Percentiles rank a stretch among this genome's conserved stretches.
Conservation (phyloP, 2,113 vertebrate species). For the Podilymbus podiceps region DNA sequence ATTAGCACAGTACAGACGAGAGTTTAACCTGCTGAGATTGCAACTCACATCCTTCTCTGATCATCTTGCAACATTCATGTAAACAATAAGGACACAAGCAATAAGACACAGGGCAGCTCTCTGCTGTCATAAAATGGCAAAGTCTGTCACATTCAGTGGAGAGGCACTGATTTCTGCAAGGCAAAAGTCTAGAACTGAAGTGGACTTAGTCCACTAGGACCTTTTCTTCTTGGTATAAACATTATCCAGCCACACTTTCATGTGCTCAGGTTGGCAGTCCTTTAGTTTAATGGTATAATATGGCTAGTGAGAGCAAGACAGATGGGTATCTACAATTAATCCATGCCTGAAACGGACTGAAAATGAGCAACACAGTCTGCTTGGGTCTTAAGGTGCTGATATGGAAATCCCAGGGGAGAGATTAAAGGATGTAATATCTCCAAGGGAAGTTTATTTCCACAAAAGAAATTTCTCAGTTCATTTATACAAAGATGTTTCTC, state of each 20-base stretch:
- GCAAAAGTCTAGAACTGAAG: not conserved
- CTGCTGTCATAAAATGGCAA: not conserved
- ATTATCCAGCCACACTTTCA: not conserved
- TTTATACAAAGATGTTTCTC: conserved; percentile 44
- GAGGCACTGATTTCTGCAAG: not conserved
- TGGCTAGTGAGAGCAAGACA: not conserved
- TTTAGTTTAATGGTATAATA: not conserved
- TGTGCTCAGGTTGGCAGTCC: not conserved
- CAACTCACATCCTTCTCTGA: not conserved
- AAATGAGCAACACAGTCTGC: not conserved
- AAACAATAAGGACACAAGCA: not conserved
- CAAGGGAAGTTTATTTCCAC: not conserved
- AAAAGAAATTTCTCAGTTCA: conserved; percentile 15
- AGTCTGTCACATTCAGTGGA: accelerated
- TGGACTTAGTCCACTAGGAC: not conserved
- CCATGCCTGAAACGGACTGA: not conserved
- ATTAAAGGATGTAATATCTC: not conserved
- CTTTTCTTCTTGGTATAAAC: not conserved
- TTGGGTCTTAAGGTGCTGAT: not conserved
- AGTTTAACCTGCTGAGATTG: not conserved
- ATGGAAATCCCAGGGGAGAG: conserved; percentile 4
- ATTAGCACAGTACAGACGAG: not conserved
- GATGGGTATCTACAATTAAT: not conserved
- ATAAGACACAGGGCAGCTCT: not conserved
- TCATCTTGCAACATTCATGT: not conserved